Percentiles rank a stretch among this genome's conserved stretches.
phyloP scores from a whole-genome alignment of 1,140 invertebrate species.

The Ectropis grisescens region DNA sequence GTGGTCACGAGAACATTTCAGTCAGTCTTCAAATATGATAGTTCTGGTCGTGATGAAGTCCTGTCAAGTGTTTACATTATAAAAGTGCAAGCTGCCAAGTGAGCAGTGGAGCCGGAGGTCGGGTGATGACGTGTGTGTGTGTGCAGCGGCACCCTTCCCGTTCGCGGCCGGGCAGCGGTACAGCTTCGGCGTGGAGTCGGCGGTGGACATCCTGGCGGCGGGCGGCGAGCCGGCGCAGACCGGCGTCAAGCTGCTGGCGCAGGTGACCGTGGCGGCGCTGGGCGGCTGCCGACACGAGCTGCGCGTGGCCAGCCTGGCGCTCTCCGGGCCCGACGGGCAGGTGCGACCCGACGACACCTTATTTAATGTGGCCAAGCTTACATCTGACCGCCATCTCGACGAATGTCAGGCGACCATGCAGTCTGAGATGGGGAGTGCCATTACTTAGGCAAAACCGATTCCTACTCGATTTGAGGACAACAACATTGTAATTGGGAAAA shows the following conservation, averaged over 20 bases:
- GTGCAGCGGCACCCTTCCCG: constrained; percentile 24
- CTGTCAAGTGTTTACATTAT: too few relatives aligned
- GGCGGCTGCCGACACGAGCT: constrained; percentile 70
- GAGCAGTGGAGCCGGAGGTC: too few relatives aligned
- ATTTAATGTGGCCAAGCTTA: not conserved
- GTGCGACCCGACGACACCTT: constrained; percentile 15
- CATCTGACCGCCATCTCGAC: too few relatives aligned
- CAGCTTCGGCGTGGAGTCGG: constrained; percentile 55
- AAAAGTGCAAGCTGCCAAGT: too few relatives aligned
- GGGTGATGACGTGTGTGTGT: too few relatives aligned
- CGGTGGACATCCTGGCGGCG: constrained; percentile 45
- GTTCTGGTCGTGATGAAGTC: too few relatives aligned
- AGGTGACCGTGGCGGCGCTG: constrained; percentile 57
- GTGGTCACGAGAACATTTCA: too few relatives aligned
- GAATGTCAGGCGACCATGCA: too few relatives aligned
- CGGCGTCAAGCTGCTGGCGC: constrained; percentile 65
- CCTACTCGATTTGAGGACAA: not conserved
- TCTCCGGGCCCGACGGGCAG: constrained; percentile 61
- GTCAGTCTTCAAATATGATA: too few relatives aligned
- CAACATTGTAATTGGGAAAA: not conserved
- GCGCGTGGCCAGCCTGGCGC: constrained; percentile 59
- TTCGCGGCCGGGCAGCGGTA: constrained; percentile 51
- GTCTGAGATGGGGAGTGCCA: too few relatives aligned
- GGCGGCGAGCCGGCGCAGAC: constrained; percentile 63
- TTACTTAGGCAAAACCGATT: not conserved